phyloP scores from a whole-genome alignment of 2,797 vertebrate genomes.

The Pachyuromys duprasi region DNA sequence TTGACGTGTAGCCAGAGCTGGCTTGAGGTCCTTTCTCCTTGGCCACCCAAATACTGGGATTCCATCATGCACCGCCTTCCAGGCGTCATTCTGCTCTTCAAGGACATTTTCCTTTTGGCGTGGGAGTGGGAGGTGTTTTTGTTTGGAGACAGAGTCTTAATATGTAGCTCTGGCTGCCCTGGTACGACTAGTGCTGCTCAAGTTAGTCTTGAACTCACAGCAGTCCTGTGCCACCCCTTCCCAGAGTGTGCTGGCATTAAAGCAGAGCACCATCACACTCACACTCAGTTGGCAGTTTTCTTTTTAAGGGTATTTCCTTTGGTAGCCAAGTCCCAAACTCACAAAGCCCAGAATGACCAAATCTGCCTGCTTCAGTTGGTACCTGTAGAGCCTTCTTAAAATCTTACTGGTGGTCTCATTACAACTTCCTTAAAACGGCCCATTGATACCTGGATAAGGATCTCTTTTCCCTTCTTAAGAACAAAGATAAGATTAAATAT shows the following conservation, averaged over 20 bases:
- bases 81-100: neutral
- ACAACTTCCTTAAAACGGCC: neutral
- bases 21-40: neutral
- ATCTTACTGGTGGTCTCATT: neutral
- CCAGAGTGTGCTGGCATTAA: neutral
- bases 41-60: neutral
- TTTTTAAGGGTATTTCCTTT: neutral
- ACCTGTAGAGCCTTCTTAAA: neutral
- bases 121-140: too few species aligned
- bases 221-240: neutral
- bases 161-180: neutral
- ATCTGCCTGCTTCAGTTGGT: neutral
- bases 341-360: neutral
- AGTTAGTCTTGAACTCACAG: neutral
- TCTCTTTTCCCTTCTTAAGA: conserved; percentile 3
- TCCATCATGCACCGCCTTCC: neutral
- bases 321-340: neutral
- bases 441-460: neutral
- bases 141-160: neutral
- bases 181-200: neutral
- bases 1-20: neutral
- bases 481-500: conserved; percentile 1
- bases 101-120: neutral
- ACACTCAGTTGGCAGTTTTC: neutral
- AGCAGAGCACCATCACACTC: neutral